Base-by-base conservation (phyloP, 2,797 vertebrate species). In the Cossypha niveicapilla region DNA sequence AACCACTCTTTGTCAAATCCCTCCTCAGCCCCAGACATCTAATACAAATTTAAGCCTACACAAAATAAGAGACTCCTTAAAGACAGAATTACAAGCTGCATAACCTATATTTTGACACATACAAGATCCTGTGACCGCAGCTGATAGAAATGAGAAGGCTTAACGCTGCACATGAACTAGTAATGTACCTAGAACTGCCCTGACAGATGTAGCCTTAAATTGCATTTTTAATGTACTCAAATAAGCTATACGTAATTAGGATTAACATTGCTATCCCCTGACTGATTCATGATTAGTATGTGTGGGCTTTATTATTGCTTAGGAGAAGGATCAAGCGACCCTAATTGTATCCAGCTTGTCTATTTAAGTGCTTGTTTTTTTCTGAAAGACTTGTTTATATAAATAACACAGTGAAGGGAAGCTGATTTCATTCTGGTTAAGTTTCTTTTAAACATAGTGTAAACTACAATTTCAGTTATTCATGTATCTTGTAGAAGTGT, bases 301-400 rank as follows among this genome's bases (percentile, higher is more conserved):
- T 48, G 39, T 54, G 39, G 56, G 37, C 41, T 92, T 91, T 77
- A 70, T 41, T 63, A 45, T 70, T 17, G 5, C 66, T 85, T 68
- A 66, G 60, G 67, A 75, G 47, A 81, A 65, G 81, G 58, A 88
- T 91, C 48, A 68, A 91, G 71, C 71, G 61, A 81, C 57, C 22
- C 13, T 90, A 94, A 91, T 75, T 94, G 30, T 42, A 82, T 72
- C 41, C 91, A 92, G 68, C 42, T 89, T 58, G 50, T 63, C 47
- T 56, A 34, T 83, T 93, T 88, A 74, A 78, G 47, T 23, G 24
- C 11, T 77, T 79, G 18, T 39, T 45, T 76, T 86, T 82, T 76
- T 51, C 61, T 71, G 6, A 53, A 77, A 45, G 39, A 39, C 8
- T 17, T 89, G 28, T 67, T 89, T 94, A 23, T 68, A 37, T 42